Percentiles rank a stretch among this genome's conserved stretches.
phyloP scores from a whole-genome alignment of 2,113 vertebrate species.

The Spheniscus mendiculus region DNA sequence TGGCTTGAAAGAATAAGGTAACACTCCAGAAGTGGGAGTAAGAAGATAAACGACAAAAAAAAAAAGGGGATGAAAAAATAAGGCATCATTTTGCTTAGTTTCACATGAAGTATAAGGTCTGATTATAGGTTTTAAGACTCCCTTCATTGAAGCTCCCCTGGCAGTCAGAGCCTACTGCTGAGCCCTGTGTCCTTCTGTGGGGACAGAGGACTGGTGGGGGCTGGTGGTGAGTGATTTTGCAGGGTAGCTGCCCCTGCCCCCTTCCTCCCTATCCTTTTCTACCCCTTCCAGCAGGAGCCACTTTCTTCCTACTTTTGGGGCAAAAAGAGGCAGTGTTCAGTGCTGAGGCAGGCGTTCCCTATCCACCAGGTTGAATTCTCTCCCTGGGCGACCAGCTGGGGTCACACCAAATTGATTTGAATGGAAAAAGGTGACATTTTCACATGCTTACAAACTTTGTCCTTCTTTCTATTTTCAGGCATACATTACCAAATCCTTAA shows the following conservation, averaged over 20 bases:
- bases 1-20: neutral
- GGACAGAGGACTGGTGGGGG: neutral
- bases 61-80: neutral
- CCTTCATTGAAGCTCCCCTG: neutral
- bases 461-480: neutral
- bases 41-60: neutral
- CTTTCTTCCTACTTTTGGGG: neutral
- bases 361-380: neutral
- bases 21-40: neutral
- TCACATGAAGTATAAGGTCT: neutral
- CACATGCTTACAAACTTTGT: neutral
- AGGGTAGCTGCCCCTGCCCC: neutral
- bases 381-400: neutral
- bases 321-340: neutral
- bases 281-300: neutral
- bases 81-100: neutral
- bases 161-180: neutral
- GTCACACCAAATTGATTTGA: neutral
- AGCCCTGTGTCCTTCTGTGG: rapidly evolving
- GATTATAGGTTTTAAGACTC: neutral
- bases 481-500: neutral
- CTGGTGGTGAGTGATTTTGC: too few relatives aligned
- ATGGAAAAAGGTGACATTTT: neutral
- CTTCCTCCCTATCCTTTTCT: neutral
- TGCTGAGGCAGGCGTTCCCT: neutral